Evolutionary conservation across 2,797 vertebrate species (phyloP), one percentile per base, ranked within the genome.

Genomic region (Acipenser oxyrinchus): DNA sequence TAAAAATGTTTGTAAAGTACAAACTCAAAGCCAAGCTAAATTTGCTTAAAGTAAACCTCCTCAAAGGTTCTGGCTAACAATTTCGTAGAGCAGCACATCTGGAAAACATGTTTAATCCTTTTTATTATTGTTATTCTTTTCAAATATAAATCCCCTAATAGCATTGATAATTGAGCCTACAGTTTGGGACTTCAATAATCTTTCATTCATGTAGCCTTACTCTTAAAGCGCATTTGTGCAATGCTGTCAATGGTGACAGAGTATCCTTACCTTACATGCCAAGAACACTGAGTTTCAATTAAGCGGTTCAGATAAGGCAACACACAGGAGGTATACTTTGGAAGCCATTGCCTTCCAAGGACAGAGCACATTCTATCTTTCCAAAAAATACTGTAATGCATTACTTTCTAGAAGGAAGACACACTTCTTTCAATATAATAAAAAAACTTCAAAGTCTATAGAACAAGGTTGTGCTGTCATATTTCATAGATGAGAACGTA

Each of bases 21-120:
- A 64, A 70, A 55, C 8, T 76, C 80, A 71, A 72, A 55, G 80
- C 82, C 84, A 84, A 80, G 74, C 74, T 78, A 74, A 73, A 72
- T 84, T 80, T 81, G 75, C 80, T 81, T 81, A 77, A 82, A 84
- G 79, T 81, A 72, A 79, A 79, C 84, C 87, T 88, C 85, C 85
- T 84, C 79, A 49, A 79, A 86, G 85, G 84, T 75, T 79, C 80
- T 87, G 87, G 85, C 84, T 69, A 63, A 4, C 18, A 7, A 48
- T 23, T n/a, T 73, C 66, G 67, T 71, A 61, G 72, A 70, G 67
- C 64, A 70, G 76, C 83, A 83, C 83, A 89, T 89, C 87, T 88
- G 88, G 87, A 85, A 85, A 76, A 75, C 76, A 81, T 83, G 82
- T 81, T 76, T 61, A 5, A 10, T 6, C 50, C 67, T 51, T 68